Evolutionary conservation across 2,797 vertebrate species (phyloP), one percentile per base, ranked within the genome.

Genomic region (Lagorchestes hirsutus): DNA sequence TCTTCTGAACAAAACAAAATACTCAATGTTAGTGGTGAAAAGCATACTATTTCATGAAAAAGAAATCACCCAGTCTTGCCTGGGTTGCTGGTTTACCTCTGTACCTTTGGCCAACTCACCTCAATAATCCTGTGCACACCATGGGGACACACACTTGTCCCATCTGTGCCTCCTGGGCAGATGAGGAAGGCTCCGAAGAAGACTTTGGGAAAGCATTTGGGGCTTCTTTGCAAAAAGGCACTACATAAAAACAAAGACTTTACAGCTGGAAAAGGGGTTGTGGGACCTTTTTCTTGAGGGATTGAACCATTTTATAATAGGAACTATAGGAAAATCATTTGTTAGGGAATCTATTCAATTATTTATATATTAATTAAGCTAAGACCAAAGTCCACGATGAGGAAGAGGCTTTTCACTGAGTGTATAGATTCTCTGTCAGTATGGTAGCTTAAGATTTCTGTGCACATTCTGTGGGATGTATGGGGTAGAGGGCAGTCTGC

Each of bases 201-300:
- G 62, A 40, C 62, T 74, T 74, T 74, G 62, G 34, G 9, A 50
- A 2, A 90, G 46, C 1, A 1, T 82, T 90, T 34, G 1, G 46
- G 34, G 3, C 74, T 82, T 57, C 40, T 92, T 58, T 28, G 55
- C 55, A 90, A 82, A 93, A 92, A 92, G n/a, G 5, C 54, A 29
- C 52, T 56, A 1, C 52, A 57, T 74, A 54, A 94, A 94, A 55
- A 90, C 62, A 90, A 90, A 96, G 59, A 74, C 54, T 87, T 90
- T 40, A 91, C 34, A 46, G 87, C 55, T 92, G 93, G 50, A 54
- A 95, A 54, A 40, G 57, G 56, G 95, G 58, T 28, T 55, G 29
- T 91, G 16, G 11, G 28, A 31, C 54, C 93, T 93, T 27, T 16
- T 2, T 29, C 40, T 74, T 91, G 91, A 91, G 82, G 50, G 3